These are phyloP conservation scores for Hystrix cristata DNA, from an alignment of 2,113 vertebrate species.

Conservation along the genomic window DNA sequence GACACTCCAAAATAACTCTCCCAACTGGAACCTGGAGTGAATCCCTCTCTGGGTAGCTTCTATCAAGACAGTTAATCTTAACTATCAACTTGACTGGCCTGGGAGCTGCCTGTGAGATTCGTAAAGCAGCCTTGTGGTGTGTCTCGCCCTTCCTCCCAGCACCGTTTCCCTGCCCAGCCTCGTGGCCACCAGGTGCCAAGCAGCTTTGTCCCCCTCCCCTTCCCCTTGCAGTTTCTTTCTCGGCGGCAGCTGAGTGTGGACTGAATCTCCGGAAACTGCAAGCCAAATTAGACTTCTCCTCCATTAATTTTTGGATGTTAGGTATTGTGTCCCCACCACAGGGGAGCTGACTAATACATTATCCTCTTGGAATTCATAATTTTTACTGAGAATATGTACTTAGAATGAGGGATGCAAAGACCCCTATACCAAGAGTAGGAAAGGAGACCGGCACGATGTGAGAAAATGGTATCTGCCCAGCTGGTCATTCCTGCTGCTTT, in stretches of 20 bases:
- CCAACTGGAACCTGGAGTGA: neutral
- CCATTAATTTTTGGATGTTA: neutral
- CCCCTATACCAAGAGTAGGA: neutral
- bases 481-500: fast-evolving
- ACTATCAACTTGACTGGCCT: neutral
- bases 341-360: neutral
- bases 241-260: neutral
- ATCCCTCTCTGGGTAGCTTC: neutral
- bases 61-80: neutral
- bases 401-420: neutral
- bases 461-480: neutral
- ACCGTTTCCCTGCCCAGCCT: neutral
- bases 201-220: neutral
- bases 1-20: neutral
- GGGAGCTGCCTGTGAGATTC: neutral
- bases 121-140: neutral
- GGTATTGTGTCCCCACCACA: neutral
- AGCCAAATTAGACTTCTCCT: neutral
- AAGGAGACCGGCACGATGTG: fast-evolving
- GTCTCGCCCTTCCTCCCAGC: neutral
- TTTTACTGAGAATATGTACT: neutral
- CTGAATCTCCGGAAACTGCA: neutral
- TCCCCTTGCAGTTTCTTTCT: neutral
- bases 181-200: neutral
- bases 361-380: neutral